These are phyloP conservation scores for Hydriomena furcata DNA, from an alignment of 2,888 invertebrate species.

Conservation along the genomic window DNA sequence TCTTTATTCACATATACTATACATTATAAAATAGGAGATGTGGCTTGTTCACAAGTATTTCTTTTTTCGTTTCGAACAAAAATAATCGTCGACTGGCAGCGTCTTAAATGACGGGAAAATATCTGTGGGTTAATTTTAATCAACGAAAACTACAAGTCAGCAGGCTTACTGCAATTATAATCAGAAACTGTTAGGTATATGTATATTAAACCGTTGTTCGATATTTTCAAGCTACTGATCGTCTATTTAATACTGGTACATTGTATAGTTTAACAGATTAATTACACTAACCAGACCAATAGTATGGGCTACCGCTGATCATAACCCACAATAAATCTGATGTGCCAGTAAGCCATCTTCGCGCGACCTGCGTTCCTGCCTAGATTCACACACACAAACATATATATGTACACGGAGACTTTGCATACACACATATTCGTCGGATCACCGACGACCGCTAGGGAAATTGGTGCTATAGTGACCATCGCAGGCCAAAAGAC, in stretches of 20 bases:
- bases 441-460: too few species aligned
- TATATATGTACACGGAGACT: not conserved
- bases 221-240: constrained; percentile 24
- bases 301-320: constrained; percentile 25
- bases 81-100: too few species aligned
- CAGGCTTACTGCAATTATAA: constrained; percentile 7
- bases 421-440: too few species aligned
- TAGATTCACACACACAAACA: not conserved
- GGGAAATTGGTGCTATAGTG: too few species aligned
- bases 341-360: constrained; percentile 12
- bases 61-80: too few species aligned
- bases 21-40: too few species aligned
- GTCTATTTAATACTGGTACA: constrained; percentile 23
- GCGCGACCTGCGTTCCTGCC: not conserved
- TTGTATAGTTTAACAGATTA: constrained; percentile 33
- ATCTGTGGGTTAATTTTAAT: too few species aligned
- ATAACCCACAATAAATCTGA: constrained; percentile 9
- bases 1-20: too few species aligned
- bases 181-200: constrained; percentile 20
- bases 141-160: not conserved
- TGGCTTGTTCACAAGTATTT: too few species aligned
- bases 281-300: constrained; percentile 28
- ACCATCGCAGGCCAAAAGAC: too few species aligned
- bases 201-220: constrained; percentile 28
- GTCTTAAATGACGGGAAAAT: too few species aligned